A percentile compares a stretch with the other conserved stretches of the same genome.
phyloP scores from a whole-genome alignment of 2,888 invertebrate genomes.

The Serripes groenlandicus region DNA sequence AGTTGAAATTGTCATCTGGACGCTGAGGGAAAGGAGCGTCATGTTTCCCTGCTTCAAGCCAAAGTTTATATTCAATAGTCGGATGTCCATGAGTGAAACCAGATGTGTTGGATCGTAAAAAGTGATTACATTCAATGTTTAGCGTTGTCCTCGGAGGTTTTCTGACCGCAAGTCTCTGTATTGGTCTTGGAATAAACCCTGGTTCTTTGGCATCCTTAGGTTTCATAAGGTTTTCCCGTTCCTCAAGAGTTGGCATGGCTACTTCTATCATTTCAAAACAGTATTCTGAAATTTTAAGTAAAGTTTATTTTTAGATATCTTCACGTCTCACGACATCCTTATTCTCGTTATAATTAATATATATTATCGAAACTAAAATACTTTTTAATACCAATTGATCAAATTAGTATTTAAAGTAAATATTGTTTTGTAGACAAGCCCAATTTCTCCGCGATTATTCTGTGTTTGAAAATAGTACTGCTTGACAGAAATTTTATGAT shows the following conservation, averaged over 20 bases:
- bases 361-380: too few species aligned
- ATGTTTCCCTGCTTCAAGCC: conserved; percentile 86
- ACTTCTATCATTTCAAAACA: conserved; percentile 37
- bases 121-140: conserved; percentile 84
- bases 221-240: conserved; percentile 81
- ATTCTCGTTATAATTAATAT: too few species aligned
- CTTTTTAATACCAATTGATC: too few species aligned
- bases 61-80: conserved; percentile 81
- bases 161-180: conserved; percentile 77
- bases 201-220: conserved; percentile 70
- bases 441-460: too few species aligned
- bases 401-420: too few species aligned
- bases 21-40: conserved; percentile 78
- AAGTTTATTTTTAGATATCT: too few species aligned
- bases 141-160: conserved; percentile 78
- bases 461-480: too few species aligned
- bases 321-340: too few species aligned
- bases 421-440: too few species aligned
- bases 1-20: conserved; percentile 83
- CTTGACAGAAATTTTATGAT: too few species aligned
- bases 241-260: conserved; percentile 79
- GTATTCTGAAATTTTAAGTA: background rate
- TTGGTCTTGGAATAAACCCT: conserved; percentile 83
- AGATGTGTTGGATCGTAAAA: conserved; percentile 77
- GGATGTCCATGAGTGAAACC: conserved; percentile 77